Conservation (phyloP, 2,888 invertebrate genomes). For the Listrodromus nycthemerus region DNA sequence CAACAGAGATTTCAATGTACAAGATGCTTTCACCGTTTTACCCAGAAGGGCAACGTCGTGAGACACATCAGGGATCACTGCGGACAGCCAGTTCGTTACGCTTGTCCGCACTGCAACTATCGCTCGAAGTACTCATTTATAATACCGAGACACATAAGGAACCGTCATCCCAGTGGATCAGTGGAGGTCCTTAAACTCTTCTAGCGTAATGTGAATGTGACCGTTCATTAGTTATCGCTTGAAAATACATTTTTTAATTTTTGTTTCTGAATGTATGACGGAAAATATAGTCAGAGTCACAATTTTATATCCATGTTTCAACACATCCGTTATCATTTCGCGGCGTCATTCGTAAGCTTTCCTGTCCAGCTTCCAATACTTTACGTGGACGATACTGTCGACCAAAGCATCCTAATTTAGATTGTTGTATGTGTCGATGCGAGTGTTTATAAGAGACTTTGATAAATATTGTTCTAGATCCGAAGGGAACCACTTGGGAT, state of each 20-base stretch:
- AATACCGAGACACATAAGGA: slow-evolving; percentile 78
- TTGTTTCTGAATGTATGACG: background rate
- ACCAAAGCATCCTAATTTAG: background rate
- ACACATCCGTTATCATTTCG: background rate
- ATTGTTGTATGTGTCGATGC: background rate
- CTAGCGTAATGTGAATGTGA: background rate
- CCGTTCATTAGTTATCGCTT: background rate
- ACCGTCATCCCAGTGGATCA: slow-evolving; percentile 68
- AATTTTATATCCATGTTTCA: background rate
- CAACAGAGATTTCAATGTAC: slow-evolving; percentile 78
- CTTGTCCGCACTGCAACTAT: slow-evolving; percentile 80
- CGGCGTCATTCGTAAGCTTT: background rate
- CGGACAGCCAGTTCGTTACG: slow-evolving; percentile 80
- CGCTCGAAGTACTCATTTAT: slow-evolving; percentile 78
- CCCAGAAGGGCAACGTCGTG: slow-evolving; percentile 80
- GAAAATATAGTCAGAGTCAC: background rate
- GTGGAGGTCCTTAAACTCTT: slow-evolving; percentile 76
- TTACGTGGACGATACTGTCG: background rate
- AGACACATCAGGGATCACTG: slow-evolving; percentile 82
- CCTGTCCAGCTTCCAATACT: background rate
- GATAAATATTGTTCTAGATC: slow-evolving; percentile 48
- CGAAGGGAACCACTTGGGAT: background rate
- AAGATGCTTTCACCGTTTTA: slow-evolving; percentile 78
- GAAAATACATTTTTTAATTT: background rate
- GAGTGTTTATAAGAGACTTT: slow-evolving; percentile 6